Percentiles rank a stretch among this genome's conserved stretches.
Evolutionary conservation across 2,888 invertebrate species (phyloP).

Genomic region (Synergus itoensis): DNA sequence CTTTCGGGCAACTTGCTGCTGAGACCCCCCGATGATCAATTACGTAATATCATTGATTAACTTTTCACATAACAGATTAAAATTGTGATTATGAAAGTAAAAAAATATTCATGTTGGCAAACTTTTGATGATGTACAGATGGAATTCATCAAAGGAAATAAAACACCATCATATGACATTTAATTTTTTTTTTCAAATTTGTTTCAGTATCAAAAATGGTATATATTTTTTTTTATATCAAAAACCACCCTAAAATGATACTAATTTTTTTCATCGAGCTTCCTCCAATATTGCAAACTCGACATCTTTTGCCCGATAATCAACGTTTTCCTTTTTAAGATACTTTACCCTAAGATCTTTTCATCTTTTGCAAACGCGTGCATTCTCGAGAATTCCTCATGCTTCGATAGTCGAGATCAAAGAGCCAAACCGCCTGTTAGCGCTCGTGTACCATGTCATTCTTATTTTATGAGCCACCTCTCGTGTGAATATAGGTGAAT

Average conservation of each 20-base stretch:
- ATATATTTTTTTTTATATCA: no score
- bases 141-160: no score
- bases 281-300: not conserved
- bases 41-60: conserved; percentile 24
- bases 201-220: no score
- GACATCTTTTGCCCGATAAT: not conserved
- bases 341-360: not conserved
- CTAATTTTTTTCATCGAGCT: no score
- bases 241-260: no score
- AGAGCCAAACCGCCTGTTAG: conserved; percentile 53
- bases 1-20: conserved; percentile 42
- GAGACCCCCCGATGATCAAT: not conserved
- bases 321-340: conserved; percentile 14
- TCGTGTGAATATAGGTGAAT: conserved; percentile 53
- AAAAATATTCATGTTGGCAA: no score
- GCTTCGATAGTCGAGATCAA: conserved; percentile 56
- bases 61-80: not conserved
- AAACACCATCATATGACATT: no score
- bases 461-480: conserved; percentile 49
- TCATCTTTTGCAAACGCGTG: conserved; percentile 30
- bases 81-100: not conserved
- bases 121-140: no score
- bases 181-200: no score
- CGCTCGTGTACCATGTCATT: conserved; percentile 50
- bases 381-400: conserved; percentile 31